A percentile compares a stretch with the other conserved stretches of the same genome.
These are phyloP conservation scores for Hartigia nigra DNA, from an alignment of 2,888 invertebrate species.

Conservation along the genomic window DNA sequence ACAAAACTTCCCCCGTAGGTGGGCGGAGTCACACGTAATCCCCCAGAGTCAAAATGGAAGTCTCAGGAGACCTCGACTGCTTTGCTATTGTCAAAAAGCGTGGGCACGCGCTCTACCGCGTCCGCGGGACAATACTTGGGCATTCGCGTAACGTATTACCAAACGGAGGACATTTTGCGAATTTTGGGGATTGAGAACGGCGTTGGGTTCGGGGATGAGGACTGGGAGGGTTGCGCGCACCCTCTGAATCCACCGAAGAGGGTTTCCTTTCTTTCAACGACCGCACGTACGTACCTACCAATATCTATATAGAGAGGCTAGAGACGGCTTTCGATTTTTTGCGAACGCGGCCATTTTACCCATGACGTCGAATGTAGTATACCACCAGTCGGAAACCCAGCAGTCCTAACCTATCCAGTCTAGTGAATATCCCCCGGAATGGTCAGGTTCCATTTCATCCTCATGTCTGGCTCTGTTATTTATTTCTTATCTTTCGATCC, in stretches of 20 bases:
- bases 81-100: slow-evolving; percentile 38
- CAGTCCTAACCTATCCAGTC: background rate
- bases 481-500: background rate
- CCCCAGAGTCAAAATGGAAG: slow-evolving; percentile 66
- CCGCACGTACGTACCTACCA: slow-evolving; percentile 35
- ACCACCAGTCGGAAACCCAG: background rate
- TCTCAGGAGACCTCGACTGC: slow-evolving; percentile 59
- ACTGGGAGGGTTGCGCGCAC: slow-evolving; percentile 28
- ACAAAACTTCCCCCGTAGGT: slow-evolving; percentile 54
- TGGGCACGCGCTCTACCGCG: slow-evolving; percentile 20
- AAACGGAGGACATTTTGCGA: slow-evolving; percentile 52
- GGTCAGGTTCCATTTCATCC: background rate
- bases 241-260: slow-evolving; percentile 28
- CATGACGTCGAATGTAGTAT: background rate
- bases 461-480: background rate
- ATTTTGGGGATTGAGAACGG: slow-evolving; percentile 35
- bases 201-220: slow-evolving; percentile 8
- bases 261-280: slow-evolving; percentile 27
- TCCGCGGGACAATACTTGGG: slow-evolving; percentile 53
- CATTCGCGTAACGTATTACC: slow-evolving; percentile 50
- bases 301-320: slow-evolving; percentile 39
- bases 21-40: slow-evolving; percentile 66
- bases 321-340: slow-evolving; percentile 47
- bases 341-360: slow-evolving; percentile 8
- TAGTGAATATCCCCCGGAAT: background rate